Evolutionary conservation across 2,888 invertebrate genomes (phyloP).

Genomic region (Flexamia atlantica): DNA sequence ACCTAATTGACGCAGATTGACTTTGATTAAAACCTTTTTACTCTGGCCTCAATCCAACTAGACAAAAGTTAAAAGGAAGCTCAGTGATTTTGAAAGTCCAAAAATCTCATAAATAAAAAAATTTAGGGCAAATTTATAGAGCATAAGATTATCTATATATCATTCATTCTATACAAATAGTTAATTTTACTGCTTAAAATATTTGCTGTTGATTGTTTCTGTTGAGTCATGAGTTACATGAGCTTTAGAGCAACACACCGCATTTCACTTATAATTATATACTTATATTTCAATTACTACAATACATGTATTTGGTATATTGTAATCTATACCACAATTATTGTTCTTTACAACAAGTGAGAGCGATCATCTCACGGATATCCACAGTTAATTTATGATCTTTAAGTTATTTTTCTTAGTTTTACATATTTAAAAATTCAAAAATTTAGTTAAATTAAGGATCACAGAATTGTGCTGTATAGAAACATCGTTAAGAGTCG

Average conservation of each 20-base stretch:
- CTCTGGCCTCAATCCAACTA: not conserved
- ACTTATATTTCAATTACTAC: constrained; percentile 53
- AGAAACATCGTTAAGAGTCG: not conserved
- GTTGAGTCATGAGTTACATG: too few species aligned
- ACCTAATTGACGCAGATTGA: constrained; percentile 16
- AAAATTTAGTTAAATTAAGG: constrained; percentile 11
- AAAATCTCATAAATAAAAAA: too few species aligned
- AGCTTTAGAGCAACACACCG: too few species aligned
- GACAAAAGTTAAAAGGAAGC: too few species aligned
- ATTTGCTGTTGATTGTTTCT: too few species aligned
- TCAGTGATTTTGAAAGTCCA: too few species aligned
- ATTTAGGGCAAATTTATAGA: too few species aligned
- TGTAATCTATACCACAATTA: constrained; percentile 49
- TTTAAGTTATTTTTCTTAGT: constrained; percentile 14
- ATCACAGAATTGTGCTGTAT: constrained; percentile 53
- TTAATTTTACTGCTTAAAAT: too few species aligned
- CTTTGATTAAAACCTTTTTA: constrained; percentile 11
- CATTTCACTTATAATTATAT: constrained; percentile 22
- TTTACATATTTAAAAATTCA: constrained; percentile 21
- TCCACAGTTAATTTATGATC: constrained; percentile 19
- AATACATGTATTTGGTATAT: constrained; percentile 51
- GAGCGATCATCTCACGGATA: constrained; percentile 7
- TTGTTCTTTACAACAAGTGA: constrained; percentile 57
- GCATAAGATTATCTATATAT: too few species aligned
- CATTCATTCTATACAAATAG: too few species aligned